phyloP scores from a whole-genome alignment of 2,113 vertebrate species.

The Podilymbus podiceps region DNA sequence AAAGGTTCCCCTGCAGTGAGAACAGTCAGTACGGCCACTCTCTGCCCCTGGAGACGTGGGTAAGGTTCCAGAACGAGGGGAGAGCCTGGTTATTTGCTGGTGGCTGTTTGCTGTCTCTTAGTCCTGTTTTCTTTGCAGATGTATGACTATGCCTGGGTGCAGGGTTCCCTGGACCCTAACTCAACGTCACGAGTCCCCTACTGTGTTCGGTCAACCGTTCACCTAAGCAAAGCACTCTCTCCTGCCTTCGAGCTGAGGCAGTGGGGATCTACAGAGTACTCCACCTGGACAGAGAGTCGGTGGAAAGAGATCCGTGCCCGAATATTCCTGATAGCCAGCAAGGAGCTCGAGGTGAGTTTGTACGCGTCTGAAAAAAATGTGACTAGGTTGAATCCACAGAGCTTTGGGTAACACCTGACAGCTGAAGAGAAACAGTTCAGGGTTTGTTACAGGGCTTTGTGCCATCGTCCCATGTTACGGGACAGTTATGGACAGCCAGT shows the following conservation, averaged over 20 bases:
- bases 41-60: background rate
- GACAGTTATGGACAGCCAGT: background rate
- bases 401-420: background rate
- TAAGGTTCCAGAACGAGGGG: background rate
- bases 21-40: background rate
- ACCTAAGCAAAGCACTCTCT: conserved; percentile 76
- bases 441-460: background rate
- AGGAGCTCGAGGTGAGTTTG: conserved; percentile 86
- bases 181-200: conserved; percentile 57
- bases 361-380: background rate
- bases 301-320: conserved; percentile 89
- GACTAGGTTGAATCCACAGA: too few species aligned
- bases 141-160: conserved; percentile 84
- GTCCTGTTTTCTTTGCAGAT: conserved; percentile 64
- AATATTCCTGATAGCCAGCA: conserved; percentile 91
- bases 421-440: background rate
- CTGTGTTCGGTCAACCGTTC: conserved; percentile 81
- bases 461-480: too few species aligned
- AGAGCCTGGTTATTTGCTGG: background rate
- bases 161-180: conserved; percentile 77
- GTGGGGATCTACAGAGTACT: conserved; percentile 85
- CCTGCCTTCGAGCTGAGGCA: conserved; percentile 88
- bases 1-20: background rate
- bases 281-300: conserved; percentile 94
- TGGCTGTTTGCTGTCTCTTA: background rate